phyloP scores from a whole-genome alignment of 2,797 vertebrate genomes.

The Silurus lanzhouensis region DNA sequence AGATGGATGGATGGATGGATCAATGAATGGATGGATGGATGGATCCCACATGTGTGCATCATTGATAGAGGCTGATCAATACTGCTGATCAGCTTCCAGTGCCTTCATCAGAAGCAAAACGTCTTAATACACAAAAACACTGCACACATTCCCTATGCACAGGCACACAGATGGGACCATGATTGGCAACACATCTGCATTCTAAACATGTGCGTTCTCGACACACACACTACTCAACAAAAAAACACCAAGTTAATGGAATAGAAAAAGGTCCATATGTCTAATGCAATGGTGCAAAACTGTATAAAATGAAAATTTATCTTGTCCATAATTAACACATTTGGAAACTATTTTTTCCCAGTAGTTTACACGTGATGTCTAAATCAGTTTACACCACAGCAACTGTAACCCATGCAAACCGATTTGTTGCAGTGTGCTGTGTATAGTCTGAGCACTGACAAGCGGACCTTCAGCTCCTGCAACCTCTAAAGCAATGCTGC shows the following conservation, averaged over 20 bases:
- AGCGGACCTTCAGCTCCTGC: no score
- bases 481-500: no score
- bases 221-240: neutral
- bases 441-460: no score
- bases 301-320: neutral
- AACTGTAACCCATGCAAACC: no score
- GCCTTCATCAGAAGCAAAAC: constrained; percentile 32
- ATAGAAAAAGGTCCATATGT: neutral
- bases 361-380: no score
- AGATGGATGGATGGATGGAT: neutral
- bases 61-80: constrained; percentile 37
- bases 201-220: constrained; percentile 19
- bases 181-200: constrained; percentile 25
- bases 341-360: no score
- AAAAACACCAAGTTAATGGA: neutral
- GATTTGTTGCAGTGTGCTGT: no score
- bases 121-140: constrained; percentile 18
- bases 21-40: no score
- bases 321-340: no score
- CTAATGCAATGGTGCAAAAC: neutral
- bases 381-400: no score
- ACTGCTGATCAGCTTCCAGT: constrained; percentile 26
- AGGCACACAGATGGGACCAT: constrained; percentile 17
- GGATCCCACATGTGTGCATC: neutral
- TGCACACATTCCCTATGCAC: constrained; percentile 37